Evolutionary conservation across 2,797 vertebrate genomes (phyloP).

Genomic region (Enteromius thamalakanensis): DNA sequence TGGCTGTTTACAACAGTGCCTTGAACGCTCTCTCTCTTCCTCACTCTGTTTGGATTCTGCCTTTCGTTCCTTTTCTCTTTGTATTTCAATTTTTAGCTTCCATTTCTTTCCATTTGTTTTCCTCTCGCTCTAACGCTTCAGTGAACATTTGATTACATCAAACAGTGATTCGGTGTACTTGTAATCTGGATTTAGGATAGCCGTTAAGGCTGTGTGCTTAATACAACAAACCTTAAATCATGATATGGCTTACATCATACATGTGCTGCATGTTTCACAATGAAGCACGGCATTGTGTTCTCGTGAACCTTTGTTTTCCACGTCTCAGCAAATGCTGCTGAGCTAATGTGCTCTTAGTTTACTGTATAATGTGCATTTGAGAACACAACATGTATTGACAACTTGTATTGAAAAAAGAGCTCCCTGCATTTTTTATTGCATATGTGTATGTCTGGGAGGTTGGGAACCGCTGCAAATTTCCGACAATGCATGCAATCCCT

Average conservation of each 20-base stretch:
- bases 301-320: not conserved
- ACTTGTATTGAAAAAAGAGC: not conserved
- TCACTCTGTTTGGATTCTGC: not conserved
- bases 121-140: not conserved
- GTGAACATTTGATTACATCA: not conserved
- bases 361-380: not conserved
- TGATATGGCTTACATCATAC: not conserved
- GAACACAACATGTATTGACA: not conserved
- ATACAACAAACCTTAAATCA: not conserved
- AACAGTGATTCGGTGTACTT: not conserved
- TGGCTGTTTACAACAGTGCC: slow-evolving; percentile 39
- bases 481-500: not conserved
- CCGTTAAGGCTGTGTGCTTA: not conserved
- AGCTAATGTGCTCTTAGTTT: not conserved
- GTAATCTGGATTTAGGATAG: not conserved
- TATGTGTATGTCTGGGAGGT: too few relatives aligned
- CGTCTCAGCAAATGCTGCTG: not conserved
- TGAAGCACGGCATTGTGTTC: not conserved
- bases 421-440: too few relatives aligned
- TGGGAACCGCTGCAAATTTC: not conserved
- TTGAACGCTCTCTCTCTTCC: slow-evolving; percentile 14
- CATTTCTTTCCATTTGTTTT: not conserved
- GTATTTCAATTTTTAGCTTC: not conserved
- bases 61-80: not conserved
- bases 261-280: not conserved